Conservation (phyloP, 2,888 invertebrate genomes). For the Spatulosminthurus flaviceps region DNA sequence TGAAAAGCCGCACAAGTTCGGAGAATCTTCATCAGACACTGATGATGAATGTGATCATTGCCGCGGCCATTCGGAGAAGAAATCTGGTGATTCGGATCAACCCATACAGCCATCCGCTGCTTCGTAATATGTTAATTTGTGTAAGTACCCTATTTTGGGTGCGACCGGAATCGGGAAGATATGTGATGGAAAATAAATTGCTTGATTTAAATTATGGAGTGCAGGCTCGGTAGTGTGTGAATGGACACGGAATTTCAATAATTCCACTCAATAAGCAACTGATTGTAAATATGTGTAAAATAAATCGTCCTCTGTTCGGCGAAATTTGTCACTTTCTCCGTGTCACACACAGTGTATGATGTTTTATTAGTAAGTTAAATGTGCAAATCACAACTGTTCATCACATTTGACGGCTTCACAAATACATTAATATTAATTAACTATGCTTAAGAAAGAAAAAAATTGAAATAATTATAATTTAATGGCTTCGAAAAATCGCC, state of each 20-base stretch:
- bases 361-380: not conserved
- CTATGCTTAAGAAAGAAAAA: not conserved
- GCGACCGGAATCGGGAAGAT: not conserved
- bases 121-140: not conserved
- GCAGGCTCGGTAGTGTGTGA: too few relatives aligned
- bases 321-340: not conserved
- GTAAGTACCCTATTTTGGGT: not conserved
- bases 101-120: not conserved
- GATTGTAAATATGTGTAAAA: too few relatives aligned
- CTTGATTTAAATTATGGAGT: too few relatives aligned
- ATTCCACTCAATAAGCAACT: too few relatives aligned
- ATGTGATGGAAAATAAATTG: too few relatives aligned
- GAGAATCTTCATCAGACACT: constrained; percentile 85
- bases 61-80: constrained; percentile 79
- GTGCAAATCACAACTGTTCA: constrained; percentile 24
- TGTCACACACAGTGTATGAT: not conserved
- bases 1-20: constrained; percentile 87
- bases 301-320: too few relatives aligned
- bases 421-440: not conserved
- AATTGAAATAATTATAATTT: too few relatives aligned
- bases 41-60: constrained; percentile 77
- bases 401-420: constrained; percentile 11
- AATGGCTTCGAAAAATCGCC: too few relatives aligned
- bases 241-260: too few relatives aligned
- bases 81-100: not conserved